These are phyloP conservation scores for Lanistes nyassanus DNA, from an alignment of 1,140 invertebrate species.

Conservation along the genomic window DNA sequence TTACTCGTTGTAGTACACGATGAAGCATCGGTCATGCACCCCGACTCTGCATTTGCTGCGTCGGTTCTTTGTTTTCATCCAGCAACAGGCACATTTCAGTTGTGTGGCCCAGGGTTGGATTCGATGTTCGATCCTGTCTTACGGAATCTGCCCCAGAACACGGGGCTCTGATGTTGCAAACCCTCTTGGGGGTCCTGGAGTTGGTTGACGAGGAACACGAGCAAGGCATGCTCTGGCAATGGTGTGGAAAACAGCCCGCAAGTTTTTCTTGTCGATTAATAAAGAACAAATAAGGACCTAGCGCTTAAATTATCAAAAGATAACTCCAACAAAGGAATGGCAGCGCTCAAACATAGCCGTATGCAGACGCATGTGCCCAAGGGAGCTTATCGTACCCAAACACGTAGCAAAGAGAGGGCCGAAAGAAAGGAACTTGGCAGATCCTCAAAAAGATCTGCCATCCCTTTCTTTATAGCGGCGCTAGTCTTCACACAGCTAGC, in stretches of 20 bases:
- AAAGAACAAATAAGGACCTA: too few species aligned
- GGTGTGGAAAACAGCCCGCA: background rate
- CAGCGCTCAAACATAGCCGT: too few species aligned
- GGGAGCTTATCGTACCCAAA: too few species aligned
- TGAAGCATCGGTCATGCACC: background rate
- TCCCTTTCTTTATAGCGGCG: too few species aligned
- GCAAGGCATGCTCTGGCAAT: background rate
- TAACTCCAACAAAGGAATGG: too few species aligned
- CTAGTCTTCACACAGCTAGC: too few species aligned
- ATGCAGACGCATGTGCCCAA: too few species aligned
- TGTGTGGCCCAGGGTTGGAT: slow-evolving; percentile 1
- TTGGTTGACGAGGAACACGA: background rate
- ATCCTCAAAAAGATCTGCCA: too few species aligned
- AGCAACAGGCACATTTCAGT: slow-evolving; percentile 5
- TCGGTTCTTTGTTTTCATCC: background rate
- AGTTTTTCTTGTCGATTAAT: background rate
- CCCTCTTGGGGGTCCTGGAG: background rate
- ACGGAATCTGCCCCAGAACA: background rate
- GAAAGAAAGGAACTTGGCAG: too few species aligned
- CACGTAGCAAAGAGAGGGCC: too few species aligned
- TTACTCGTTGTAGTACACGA: too few species aligned
- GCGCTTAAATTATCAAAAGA: too few species aligned
- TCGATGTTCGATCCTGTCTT: background rate
- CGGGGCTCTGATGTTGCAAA: background rate
- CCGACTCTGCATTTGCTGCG: slow-evolving; percentile 5